Evolutionary conservation across 2,113 vertebrate species (phyloP), one percentile per base, ranked within the genome.

Genomic region (Ammodytes marinus): DNA sequence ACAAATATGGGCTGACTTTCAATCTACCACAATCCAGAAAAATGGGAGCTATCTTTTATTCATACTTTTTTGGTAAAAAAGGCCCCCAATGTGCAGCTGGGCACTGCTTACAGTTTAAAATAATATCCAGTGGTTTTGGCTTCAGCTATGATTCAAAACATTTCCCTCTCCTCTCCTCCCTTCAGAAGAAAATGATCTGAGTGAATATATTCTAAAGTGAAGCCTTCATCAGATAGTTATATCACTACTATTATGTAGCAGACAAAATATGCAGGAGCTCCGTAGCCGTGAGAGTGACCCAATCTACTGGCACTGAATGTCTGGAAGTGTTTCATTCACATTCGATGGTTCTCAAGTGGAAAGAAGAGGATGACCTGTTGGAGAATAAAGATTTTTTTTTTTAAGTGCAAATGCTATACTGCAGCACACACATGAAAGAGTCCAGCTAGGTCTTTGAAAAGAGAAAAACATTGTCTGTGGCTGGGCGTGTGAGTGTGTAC

Each of bases 311-410:
- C 43, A 17, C 2, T 8, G 53, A 65, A 74, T 19, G 35, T 45
- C 47, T 50, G 63, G 64, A 63, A 39, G 2, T 72, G 80, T 78
- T 75, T 57, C 74, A 79, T 88, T 85, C 86, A 69, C 71, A 70
- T 84, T 79, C 57, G 64, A 69, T 70, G 69, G 52, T 4, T 79
- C 74, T 81, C 71, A 82, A 1, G 54, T 5, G 60, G 39, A 14
- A 54, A 61, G 27, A 59, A 47, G 39, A 9, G 35, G 47, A 10
- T 49, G 15, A 3, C 27, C 27, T 60, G 70, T 45, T 2, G 5
- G 43, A 77, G 69, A 79, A 77, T 49, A 57, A 70, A 85, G 68
- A 37, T 77, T 6, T 27, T 65, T 35, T 35, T 63, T 53, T 69
- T 82, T 71, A 64, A 66, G 57, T 53, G 53, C 37, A 79, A 79